phyloP scores from a whole-genome alignment of 1,140 invertebrate genomes.

The Drosophila tsacasi region DNA sequence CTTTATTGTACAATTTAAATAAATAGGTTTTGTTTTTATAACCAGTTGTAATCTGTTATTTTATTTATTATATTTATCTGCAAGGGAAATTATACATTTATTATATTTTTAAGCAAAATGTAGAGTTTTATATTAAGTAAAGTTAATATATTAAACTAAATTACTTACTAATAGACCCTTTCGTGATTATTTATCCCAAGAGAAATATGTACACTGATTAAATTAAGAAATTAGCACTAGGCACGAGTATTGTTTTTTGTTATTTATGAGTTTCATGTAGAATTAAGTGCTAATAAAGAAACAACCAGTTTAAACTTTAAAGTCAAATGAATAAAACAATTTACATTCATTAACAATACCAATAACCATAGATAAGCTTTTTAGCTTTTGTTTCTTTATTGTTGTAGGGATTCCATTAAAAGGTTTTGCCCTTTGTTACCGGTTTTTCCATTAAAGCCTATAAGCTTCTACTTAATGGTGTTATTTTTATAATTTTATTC shows the following conservation, averaged over 20 bases:
- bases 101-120: no score
- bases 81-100: no score
- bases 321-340: background rate
- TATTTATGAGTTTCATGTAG: background rate
- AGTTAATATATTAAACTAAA: no score
- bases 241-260: background rate
- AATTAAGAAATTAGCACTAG: background rate
- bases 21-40: no score
- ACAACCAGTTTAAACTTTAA: conserved; percentile 5
- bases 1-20: no score
- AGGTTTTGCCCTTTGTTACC: conserved; percentile 4
- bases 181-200: background rate
- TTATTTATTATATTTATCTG: no score
- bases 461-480: background rate
- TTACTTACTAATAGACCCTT: no score
- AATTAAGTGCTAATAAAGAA: background rate
- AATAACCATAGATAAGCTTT: conserved; percentile 1
- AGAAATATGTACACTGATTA: background rate
- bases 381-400: background rate
- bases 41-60: no score
- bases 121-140: no score
- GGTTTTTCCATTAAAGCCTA: conserved; percentile 1
- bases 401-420: background rate
- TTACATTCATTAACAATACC: background rate
- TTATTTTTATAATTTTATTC: background rate